These are phyloP conservation scores for Pipistrellus kuhlii DNA, from an alignment of 2,797 vertebrate species.

Conservation along the genomic window DNA sequence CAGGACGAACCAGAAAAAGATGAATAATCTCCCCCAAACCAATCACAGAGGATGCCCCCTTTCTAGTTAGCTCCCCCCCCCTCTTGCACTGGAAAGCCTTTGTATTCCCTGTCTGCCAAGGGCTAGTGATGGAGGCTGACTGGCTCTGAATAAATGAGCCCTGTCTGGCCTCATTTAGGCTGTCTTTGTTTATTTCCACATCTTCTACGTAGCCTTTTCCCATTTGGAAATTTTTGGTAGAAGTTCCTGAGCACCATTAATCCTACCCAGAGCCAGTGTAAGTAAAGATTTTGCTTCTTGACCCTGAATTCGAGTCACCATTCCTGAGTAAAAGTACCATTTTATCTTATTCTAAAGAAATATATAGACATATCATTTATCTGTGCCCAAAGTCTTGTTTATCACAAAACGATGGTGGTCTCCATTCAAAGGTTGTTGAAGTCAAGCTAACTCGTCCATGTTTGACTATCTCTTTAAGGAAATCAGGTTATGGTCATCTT, in stretches of 20 bases:
- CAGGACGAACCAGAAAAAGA: background rate
- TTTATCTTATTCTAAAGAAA: slow-evolving; percentile 6
- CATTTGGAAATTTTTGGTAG: background rate
- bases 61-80: background rate
- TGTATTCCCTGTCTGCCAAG: background rate
- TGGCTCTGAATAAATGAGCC: background rate
- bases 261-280: background rate
- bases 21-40: background rate
- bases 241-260: background rate
- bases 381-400: background rate
- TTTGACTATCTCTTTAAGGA: background rate
- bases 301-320: background rate
- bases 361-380: background rate
- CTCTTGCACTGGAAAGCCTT: background rate
- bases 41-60: background rate
- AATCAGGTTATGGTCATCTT: background rate
- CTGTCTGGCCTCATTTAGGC: background rate
- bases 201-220: background rate
- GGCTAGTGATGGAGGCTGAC: background rate
- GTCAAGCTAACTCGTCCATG: background rate
- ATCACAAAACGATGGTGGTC: background rate
- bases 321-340: background rate
- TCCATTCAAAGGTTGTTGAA: background rate
- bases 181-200: slow-evolving; percentile 1
- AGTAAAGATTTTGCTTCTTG: background rate